Evolutionary conservation across 2,113 vertebrate species (phyloP), one percentile per base, ranked within the genome.

Genomic region (Penelope pileata): DNA sequence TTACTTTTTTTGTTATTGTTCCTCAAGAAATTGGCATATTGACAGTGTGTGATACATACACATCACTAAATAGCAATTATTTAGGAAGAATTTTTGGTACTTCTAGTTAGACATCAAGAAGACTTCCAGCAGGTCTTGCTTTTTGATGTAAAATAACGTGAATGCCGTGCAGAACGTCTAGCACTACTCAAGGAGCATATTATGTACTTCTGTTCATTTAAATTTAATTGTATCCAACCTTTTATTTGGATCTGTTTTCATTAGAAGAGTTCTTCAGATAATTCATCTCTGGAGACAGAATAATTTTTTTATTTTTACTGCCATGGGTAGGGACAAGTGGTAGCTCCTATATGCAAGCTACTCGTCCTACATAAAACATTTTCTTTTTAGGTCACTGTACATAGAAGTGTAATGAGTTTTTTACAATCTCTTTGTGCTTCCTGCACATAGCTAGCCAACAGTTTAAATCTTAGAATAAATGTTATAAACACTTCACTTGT

Each of bases 11-110:
- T 47, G 9, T 56, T 82, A 16, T 59, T 89, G 9, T 29, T 21
- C 24, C 54, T 32, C 26, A 42, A 63, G 38, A 42, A 64, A 8
- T 13, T 68, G 23, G 9, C 1, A 0, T 63, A 13, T 45, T 60
- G 50, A 8, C 47, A 24, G 7, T 21, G 1, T 59, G 34, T 53
- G 21, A 38, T 56, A 29, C 5, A 10, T 76, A 24, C 60, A 75
- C 1, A 0, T 51, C 4, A 1, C 4, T 43, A 38, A 75, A 2
- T 1, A 40, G 17, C 36, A 29, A n/a, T 76, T 22, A 70, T 36
- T 67, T 81, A 51, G 36, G 48, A 88, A 58, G 16, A 84, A 63
- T 63, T 56, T 47, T 2, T 82, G 16, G 12, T 67, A 30, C 8
- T 70, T 88, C 34, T 67, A 54, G 7, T 36, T 86, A 40, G 45